These are phyloP conservation scores for Corythoichthys intestinalis DNA, from an alignment of 2,113 vertebrate genomes.

Conservation along the genomic window DNA sequence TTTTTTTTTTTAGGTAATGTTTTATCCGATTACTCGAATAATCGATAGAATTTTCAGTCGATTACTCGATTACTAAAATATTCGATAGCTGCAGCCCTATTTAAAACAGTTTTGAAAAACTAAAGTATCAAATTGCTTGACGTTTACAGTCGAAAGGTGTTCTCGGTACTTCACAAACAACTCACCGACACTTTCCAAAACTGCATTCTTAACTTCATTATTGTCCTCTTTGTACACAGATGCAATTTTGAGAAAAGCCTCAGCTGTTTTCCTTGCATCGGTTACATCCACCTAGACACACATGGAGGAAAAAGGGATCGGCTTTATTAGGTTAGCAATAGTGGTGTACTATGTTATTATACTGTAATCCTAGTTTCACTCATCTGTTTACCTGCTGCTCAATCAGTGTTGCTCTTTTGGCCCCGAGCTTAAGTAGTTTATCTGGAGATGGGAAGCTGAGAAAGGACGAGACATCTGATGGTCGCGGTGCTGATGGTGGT, in stretches of 20 bases:
- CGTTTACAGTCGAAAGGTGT: background rate
- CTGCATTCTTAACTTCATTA: slow-evolving; percentile 77
- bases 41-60: too few species aligned
- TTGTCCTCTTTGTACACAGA: slow-evolving; percentile 89
- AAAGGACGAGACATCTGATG: slow-evolving; percentile 83
- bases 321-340: background rate
- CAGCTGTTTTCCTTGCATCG: slow-evolving; percentile 81
- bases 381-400: slow-evolving; percentile 79
- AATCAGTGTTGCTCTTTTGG: slow-evolving; percentile 80
- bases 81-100: too few species aligned
- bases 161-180: background rate
- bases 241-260: slow-evolving; percentile 86
- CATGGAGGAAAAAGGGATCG: background rate
- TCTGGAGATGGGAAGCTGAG: slow-evolving; percentile 92
- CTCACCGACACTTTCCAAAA: slow-evolving; percentile 73
- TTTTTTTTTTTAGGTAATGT: too few species aligned
- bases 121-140: background rate
- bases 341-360: too few species aligned
- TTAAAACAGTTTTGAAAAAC: background rate
- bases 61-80: background rate
- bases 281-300: slow-evolving; percentile 80
- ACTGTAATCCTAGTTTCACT: background rate
- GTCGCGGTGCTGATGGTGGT: slow-evolving; percentile 67
- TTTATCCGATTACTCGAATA: too few species aligned
- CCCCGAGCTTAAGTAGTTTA: slow-evolving; percentile 86